Base-by-base conservation (phyloP, 2,113 vertebrate species). In the Xiphophorus couchianus region DNA sequence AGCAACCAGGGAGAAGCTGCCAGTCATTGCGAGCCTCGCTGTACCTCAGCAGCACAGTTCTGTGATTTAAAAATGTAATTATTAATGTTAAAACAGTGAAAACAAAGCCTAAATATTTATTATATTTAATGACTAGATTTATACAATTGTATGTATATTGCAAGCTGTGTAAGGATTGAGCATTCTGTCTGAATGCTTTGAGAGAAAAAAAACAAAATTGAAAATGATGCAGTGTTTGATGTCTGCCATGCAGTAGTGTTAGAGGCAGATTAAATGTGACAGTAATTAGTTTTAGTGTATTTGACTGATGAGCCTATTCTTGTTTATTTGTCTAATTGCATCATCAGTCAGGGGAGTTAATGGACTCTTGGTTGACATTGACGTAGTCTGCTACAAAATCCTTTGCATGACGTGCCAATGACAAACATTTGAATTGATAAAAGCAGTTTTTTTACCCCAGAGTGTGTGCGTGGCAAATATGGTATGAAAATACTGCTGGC, bases 241-340 rank as follows among this genome's bases (percentile, higher is more conserved):
- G 80, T 72, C 71, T 61, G 51, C 35, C 62, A 10, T 51, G 69
- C n/a, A 62, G 51, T 8, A 19, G 42, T 71, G 66, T 83, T 70
- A 67, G n/a, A 69, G 51, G 5, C 73, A 76, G 71, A 73, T 88
- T 25, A 66, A 79, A 37, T 69, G 66, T 73, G 73, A 67, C 67
- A 63, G 75, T 75, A 73, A 84, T 90, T 82, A 25, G 70, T 84
- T 88, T 86, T 71, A 76, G 75, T 81, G 65, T 63, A 70, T 83
- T 61, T 91, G 87, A 89, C 78, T 82, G 83, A 93, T 89, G 86
- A 88, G 62, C 81, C 79, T 81, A 74, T 83, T 82, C 68, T 89
- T 90, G 84, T 87, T 88, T 86, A 80, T 84, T 84, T 81, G 39
- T 83, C 74, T 88, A 90, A 93, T 88, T 92, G 86, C 87, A 88